Conservation (phyloP, 2,113 vertebrate species). For the Phyllostomus hastatus region DNA sequence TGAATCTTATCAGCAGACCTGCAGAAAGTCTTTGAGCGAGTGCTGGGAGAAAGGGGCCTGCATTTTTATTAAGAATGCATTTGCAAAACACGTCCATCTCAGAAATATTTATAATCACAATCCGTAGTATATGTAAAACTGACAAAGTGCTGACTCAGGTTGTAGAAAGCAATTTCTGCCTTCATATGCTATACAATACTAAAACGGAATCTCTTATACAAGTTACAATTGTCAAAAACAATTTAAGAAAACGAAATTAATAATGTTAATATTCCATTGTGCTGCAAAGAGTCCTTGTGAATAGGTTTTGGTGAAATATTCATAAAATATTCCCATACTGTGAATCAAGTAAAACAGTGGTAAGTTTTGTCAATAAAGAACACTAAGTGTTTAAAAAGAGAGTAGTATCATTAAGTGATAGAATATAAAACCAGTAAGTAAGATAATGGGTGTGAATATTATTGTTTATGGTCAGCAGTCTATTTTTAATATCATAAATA, state of each 20-base stretch:
- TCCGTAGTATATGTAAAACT: slow-evolving; percentile 56
- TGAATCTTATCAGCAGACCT: slow-evolving; percentile 77
- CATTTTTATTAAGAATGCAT: slow-evolving; percentile 57
- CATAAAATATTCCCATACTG: neutral
- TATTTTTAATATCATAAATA: slow-evolving; percentile 38
- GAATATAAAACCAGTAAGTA: neutral
- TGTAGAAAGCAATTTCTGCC: slow-evolving; percentile 64
- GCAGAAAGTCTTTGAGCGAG: slow-evolving; percentile 72
- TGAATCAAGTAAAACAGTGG: slow-evolving; percentile 11
- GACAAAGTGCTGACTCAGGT: slow-evolving; percentile 71
- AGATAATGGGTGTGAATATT: neutral
- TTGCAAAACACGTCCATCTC: slow-evolving; percentile 52
- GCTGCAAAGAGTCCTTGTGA: neutral
- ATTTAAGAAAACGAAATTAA: slow-evolving; percentile 61
- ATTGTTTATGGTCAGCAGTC: slow-evolving; percentile 1
- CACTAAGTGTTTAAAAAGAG: neutral
- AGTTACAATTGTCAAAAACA: slow-evolving; percentile 69
- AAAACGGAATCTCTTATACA: slow-evolving; percentile 70
- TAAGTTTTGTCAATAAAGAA: neutral
- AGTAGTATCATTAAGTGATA: neutral
- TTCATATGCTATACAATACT: slow-evolving; percentile 60
- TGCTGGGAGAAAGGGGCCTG: slow-evolving; percentile 48
- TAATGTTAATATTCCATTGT: neutral
- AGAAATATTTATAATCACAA: slow-evolving; percentile 69
- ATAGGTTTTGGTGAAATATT: neutral